phyloP scores from a whole-genome alignment of 2,113 vertebrate genomes.

The Edolisoma coerulescens region DNA sequence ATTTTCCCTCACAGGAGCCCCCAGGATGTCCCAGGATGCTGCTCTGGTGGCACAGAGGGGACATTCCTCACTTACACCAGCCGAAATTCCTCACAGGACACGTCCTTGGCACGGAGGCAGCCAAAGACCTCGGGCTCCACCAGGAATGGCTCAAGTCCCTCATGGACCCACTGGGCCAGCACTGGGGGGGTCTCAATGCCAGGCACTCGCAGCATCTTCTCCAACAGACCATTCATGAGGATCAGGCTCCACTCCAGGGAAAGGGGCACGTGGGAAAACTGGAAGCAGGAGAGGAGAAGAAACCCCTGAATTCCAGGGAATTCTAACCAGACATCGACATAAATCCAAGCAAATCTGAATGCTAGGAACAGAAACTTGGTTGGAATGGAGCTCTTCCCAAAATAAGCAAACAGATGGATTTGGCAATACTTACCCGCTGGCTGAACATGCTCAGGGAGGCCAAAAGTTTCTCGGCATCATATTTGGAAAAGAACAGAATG shows the following conservation, averaged over 20 bases:
- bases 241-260: slow-evolving; percentile 2
- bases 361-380: not conserved
- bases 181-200: not conserved
- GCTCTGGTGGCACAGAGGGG: no score
- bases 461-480: not conserved
- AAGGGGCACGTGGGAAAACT: not conserved
- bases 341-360: not conserved
- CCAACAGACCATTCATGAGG: slow-evolving; percentile 25
- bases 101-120: slow-evolving; percentile 1
- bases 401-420: not conserved
- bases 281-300: not conserved
- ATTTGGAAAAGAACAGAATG: slow-evolving; percentile 40
- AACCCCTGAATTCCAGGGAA: not conserved
- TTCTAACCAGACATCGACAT: not conserved
- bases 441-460: not conserved
- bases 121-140: not conserved
- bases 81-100: not conserved
- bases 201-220: not conserved
- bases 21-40: fast-evolving
- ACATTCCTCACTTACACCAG: slow-evolving; percentile 14
- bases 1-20: not conserved
- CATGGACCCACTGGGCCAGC: not conserved
- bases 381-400: not conserved
- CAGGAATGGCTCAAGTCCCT: not conserved
- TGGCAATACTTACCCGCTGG: not conserved